Conservation (phyloP, 1,140 invertebrate genomes). For the Centruroides sculpturatus region DNA sequence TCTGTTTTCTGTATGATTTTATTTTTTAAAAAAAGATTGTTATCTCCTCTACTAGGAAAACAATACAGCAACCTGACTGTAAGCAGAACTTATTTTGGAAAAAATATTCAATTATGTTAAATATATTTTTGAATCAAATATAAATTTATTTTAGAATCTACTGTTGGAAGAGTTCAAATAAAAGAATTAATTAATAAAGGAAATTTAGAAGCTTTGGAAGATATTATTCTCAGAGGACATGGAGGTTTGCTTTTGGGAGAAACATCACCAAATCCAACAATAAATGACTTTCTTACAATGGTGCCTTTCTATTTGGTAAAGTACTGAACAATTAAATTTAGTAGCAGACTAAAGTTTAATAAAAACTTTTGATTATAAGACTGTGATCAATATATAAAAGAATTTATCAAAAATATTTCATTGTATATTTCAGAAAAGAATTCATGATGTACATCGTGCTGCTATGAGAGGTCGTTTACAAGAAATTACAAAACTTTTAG, state of each 20-base stretch:
- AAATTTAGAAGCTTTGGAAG: slow-evolving; percentile 30
- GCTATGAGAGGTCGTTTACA: slow-evolving; percentile 66
- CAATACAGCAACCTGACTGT: too few relatives aligned
- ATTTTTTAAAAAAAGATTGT: too few relatives aligned
- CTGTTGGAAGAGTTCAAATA: slow-evolving; percentile 10
- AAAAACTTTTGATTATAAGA: too few relatives aligned
- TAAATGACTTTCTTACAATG: slow-evolving; percentile 47
- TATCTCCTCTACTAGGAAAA: too few relatives aligned
- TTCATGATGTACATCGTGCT: slow-evolving; percentile 41
- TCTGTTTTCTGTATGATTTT: too few relatives aligned
- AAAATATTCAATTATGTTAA: too few relatives aligned
- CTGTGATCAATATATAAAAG: too few relatives aligned
- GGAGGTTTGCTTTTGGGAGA: slow-evolving; percentile 30
- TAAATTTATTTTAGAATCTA: slow-evolving; percentile 1
- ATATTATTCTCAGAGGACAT: slow-evolving; percentile 32
- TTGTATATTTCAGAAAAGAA: slow-evolving; percentile 16
- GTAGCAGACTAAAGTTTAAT: too few relatives aligned
- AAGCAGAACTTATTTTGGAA: too few relatives aligned
- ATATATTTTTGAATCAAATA: too few relatives aligned
- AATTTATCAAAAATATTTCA: too few relatives aligned
- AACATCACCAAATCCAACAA: slow-evolving; percentile 43
- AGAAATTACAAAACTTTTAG: slow-evolving; percentile 67
- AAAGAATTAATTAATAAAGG: slow-evolving; percentile 23
- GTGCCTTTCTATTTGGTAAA: slow-evolving; percentile 34
- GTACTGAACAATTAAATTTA: not conserved